Evolutionary conservation across 1,140 invertebrate genomes (phyloP).

Genomic region (Drosophila seguyi): DNA sequence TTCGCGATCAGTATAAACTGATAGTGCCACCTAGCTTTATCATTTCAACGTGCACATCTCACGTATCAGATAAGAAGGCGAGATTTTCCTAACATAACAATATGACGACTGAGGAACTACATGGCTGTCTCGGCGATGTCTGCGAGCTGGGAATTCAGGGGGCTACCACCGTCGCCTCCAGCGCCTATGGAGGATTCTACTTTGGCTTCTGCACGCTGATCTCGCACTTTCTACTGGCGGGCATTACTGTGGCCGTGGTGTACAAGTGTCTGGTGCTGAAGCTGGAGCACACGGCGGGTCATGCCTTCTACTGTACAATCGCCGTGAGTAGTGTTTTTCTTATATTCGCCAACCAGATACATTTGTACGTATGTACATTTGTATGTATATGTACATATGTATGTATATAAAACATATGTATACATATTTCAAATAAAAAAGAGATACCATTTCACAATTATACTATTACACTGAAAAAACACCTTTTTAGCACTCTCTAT

Average conservation of each 20-base stretch:
- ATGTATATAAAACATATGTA: neutral
- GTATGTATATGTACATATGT: no score
- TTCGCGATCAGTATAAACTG: slow-evolving; percentile 15
- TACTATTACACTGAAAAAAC: neutral
- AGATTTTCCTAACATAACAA: slow-evolving; percentile 3
- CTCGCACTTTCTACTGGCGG: slow-evolving; percentile 61
- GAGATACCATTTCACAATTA: slow-evolving; percentile 1
- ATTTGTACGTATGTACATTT: no score
- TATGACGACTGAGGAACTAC: slow-evolving; percentile 43
- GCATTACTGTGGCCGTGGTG: slow-evolving; percentile 62
- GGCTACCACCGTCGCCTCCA: neutral
- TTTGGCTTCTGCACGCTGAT: slow-evolving; percentile 67
- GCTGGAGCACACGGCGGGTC: slow-evolving; percentile 72
- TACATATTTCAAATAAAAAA: neutral
- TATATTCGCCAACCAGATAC: no score
- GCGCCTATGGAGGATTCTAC: slow-evolving; percentile 44
- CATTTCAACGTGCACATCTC: slow-evolving; percentile 50
- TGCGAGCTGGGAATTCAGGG: slow-evolving; percentile 29
- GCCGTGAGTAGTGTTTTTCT: slow-evolving; percentile 57
- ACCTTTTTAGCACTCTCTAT: neutral
- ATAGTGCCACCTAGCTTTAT: slow-evolving; percentile 47
- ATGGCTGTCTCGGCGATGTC: slow-evolving; percentile 40
- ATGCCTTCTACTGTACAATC: slow-evolving; percentile 81
- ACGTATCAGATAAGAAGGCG: slow-evolving; percentile 64
- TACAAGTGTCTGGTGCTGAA: slow-evolving; percentile 71